Evolutionary conservation across 2,113 vertebrate species (phyloP).

Genomic region (Pomatorhinus ruficollis): DNA sequence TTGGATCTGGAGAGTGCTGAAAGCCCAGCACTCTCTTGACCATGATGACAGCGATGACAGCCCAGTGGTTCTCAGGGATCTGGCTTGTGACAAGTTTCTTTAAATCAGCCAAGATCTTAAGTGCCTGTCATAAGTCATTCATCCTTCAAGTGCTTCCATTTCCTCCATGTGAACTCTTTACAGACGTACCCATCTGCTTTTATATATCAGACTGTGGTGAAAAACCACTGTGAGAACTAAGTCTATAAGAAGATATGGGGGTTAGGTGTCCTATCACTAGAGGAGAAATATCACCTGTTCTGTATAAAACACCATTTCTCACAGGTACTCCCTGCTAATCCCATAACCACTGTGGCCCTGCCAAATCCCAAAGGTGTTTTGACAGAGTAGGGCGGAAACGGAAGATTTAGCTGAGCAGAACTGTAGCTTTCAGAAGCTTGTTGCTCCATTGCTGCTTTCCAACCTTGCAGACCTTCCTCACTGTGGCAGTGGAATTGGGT

Average conservation of each 20-base stretch:
- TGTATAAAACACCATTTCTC: background rate
- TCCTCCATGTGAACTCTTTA: background rate
- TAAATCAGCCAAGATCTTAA: conserved; percentile 32
- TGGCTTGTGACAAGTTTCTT: background rate
- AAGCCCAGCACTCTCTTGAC: background rate
- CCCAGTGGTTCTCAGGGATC: background rate
- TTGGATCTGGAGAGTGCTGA: background rate
- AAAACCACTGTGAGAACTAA: background rate
- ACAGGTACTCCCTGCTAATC: background rate
- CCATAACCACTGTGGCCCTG: background rate
- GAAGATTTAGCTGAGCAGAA: background rate
- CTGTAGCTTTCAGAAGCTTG: background rate
- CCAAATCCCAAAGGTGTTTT: background rate
- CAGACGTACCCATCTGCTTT: background rate
- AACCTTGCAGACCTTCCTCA: background rate
- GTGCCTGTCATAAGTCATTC: conserved; percentile 35
- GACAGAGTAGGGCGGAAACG: background rate
- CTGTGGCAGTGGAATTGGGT: accelerated
- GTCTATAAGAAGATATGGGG: background rate
- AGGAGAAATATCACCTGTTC: background rate
- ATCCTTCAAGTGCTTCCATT: conserved; percentile 21
- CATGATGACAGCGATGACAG: background rate
- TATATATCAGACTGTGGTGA: background rate
- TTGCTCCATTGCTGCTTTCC: background rate
- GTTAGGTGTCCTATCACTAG: background rate